Percentiles rank a stretch among this genome's conserved stretches.
phyloP scores from a whole-genome alignment of 2,113 vertebrate species.

The Lucifuga dentata region DNA sequence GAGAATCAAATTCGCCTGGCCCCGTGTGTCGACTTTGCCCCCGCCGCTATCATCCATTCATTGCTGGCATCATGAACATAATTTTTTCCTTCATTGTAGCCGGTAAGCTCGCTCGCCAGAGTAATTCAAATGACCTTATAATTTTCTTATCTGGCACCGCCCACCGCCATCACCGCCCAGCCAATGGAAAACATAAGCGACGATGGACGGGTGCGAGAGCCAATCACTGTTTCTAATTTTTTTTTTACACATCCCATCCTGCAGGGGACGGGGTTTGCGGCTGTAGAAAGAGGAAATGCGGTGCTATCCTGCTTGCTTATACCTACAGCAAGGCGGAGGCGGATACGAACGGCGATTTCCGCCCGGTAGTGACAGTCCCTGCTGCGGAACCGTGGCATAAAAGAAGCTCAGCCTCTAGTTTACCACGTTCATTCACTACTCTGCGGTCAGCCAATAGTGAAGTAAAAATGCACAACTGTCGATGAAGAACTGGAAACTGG shows the following conservation, averaged over 20 bases:
- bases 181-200: constrained; percentile 46
- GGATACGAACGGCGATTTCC: constrained; percentile 28
- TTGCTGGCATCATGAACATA: constrained; percentile 34
- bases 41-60: constrained; percentile 60
- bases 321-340: background rate
- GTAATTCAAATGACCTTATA: constrained; percentile 88
- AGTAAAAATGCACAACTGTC: background rate
- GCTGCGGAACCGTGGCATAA: constrained; percentile 45
- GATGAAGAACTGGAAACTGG: background rate
- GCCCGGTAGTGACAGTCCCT: constrained; percentile 40
- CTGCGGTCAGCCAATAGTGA: background rate
- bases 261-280: constrained; percentile 66
- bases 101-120: constrained; percentile 54
- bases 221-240: constrained; percentile 43
- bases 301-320: constrained; percentile 41
- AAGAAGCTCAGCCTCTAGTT: constrained; percentile 29
- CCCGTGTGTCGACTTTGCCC: constrained; percentile 67
- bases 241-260: constrained; percentile 7
- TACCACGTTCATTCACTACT: constrained; percentile 29
- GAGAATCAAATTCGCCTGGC: constrained; percentile 16
- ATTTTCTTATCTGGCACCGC: constrained; percentile 79
- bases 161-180: constrained; percentile 64
- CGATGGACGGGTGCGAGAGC: constrained; percentile 56
- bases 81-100: constrained; percentile 61
- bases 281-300: constrained; percentile 70